These are phyloP conservation scores for Steatornis caripensis DNA, from an alignment of 2,113 vertebrate genomes.

Conservation along the genomic window DNA sequence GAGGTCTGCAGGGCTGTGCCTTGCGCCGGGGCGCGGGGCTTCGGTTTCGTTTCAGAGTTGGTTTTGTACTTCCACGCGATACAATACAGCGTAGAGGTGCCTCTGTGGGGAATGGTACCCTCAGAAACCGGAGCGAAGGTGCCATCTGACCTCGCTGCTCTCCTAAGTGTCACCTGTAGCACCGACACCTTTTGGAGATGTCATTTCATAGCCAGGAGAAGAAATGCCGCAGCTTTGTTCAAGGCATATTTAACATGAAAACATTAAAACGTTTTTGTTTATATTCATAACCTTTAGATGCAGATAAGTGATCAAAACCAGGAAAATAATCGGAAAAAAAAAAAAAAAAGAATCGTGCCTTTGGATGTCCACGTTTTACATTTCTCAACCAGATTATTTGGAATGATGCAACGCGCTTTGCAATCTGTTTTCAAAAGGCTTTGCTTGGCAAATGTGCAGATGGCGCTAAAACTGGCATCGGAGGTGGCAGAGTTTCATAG, in stretches of 20 bases:
- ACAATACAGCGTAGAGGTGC: neutral
- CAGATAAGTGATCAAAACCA: neutral
- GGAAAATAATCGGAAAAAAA: neutral
- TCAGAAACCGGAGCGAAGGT: neutral
- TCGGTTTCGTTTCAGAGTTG: neutral
- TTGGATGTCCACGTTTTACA: neutral
- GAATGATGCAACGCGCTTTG: neutral
- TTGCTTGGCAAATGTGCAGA: neutral
- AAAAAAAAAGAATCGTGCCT: neutral
- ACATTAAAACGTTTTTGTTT: neutral
- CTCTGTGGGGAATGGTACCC: neutral
- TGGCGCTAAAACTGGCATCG: neutral
- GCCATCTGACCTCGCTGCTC: too few relatives aligned
- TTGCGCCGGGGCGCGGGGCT: neutral
- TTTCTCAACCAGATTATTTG: neutral
- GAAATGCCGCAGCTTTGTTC: neutral
- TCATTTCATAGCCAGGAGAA: neutral
- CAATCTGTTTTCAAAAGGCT: neutral
- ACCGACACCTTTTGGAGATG: neutral
- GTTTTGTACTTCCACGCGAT: neutral
- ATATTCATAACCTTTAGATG: neutral
- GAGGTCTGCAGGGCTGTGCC: neutral
- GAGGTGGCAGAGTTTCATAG: neutral
- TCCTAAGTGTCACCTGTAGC: neutral
- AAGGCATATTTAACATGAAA: neutral